A percentile compares a stretch with the other conserved stretches of the same genome.
phyloP scores from a whole-genome alignment of 2,888 invertebrate species.

The Harpalus rubripes region DNA sequence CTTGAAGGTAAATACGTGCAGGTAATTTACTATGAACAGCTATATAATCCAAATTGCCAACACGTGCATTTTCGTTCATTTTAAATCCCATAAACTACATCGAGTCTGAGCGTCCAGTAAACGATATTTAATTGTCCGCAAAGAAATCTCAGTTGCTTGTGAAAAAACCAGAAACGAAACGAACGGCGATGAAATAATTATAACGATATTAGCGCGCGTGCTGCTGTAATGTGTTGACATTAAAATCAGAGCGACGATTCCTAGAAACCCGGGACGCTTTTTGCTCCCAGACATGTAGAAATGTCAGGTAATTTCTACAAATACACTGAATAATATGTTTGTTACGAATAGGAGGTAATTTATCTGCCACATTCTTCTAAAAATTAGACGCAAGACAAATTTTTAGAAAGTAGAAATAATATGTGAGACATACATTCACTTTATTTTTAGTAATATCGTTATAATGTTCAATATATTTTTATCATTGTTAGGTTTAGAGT shows the following conservation, averaged over 20 bases:
- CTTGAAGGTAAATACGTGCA: neutral
- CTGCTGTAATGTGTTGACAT: constrained; percentile 48
- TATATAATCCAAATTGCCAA: constrained; percentile 4
- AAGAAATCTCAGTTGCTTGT: constrained; percentile 36
- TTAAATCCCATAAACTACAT: constrained; percentile 43
- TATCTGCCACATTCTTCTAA: neutral
- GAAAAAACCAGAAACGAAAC: constrained; percentile 44
- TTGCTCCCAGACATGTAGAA: constrained; percentile 33
- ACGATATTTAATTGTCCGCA: constrained; percentile 49
- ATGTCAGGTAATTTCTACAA: constrained; percentile 26
- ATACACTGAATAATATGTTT: constrained; percentile 10
- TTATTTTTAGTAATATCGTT: no score
- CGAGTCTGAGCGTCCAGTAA: constrained; percentile 11
- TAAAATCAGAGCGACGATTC: constrained; percentile 46
- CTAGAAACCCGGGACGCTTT: constrained; percentile 4
- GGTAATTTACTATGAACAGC: neutral
- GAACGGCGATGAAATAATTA: constrained; percentile 51
- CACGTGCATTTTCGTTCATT: constrained; percentile 29
- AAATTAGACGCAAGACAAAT: no score
- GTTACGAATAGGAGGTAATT: neutral
- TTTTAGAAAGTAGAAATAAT: no score
- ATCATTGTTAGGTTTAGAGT: no score
- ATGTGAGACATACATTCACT: no score
- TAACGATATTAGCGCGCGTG: constrained; percentile 53
- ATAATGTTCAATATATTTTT: no score